phyloP scores from a whole-genome alignment of 2,888 invertebrate genomes.

The Drosophila cracens region DNA sequence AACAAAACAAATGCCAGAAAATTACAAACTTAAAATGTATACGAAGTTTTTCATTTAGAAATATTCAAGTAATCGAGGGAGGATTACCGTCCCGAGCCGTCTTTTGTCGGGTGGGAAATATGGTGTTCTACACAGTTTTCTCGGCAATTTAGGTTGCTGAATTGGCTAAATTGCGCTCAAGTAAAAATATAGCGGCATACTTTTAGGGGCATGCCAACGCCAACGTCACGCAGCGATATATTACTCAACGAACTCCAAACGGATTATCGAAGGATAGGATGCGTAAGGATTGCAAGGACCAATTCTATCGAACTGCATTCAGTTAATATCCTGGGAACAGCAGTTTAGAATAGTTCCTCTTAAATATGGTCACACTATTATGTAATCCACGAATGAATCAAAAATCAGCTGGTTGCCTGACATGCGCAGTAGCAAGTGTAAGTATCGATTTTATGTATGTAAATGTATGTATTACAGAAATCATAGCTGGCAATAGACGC shows the following conservation, averaged over 20 bases:
- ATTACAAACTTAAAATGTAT: constrained; percentile 37
- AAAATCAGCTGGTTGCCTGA: constrained; percentile 24
- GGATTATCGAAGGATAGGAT: not conserved
- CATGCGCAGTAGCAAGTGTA: constrained; percentile 26
- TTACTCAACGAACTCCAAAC: not conserved
- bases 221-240: not conserved
- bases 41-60: not conserved
- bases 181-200: not conserved
- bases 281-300: not conserved
- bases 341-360: not conserved
- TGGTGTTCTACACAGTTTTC: no score
- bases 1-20: constrained; percentile 66
- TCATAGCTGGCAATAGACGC: constrained; percentile 8
- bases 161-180: not conserved
- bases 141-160: not conserved
- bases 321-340: not conserved
- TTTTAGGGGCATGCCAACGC: not conserved
- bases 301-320: not conserved
- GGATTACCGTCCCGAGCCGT: not conserved
- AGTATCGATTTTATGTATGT: constrained; percentile 35
- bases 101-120: not conserved
- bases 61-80: not conserved
- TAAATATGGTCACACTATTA: not conserved
- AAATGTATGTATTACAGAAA: constrained; percentile 9
- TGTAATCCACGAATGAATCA: not conserved